Conservation (phyloP, 2,113 vertebrate species). For the Neopipo cinnamomea region DNA sequence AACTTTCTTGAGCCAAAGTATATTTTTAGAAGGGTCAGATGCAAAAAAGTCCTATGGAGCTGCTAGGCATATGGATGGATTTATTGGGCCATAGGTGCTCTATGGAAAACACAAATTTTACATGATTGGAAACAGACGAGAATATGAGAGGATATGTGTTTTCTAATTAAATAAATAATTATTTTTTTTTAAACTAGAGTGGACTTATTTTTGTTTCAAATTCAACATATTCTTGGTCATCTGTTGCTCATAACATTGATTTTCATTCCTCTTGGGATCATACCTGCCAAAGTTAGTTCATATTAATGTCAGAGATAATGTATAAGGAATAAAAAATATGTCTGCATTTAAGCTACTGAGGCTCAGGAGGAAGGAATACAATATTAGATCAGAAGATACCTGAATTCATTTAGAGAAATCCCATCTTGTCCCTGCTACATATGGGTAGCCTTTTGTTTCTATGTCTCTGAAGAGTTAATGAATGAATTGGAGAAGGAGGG, state of each 20-base stretch:
- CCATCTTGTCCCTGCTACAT: neutral
- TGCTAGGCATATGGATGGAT: neutral
- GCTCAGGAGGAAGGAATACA: neutral
- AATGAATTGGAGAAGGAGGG: neutral
- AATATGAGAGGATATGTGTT: neutral
- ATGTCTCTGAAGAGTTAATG: neutral
- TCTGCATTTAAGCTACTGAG: neutral
- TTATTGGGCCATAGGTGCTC: neutral
- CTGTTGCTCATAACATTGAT: slow-evolving; percentile 13
- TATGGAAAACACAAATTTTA: neutral
- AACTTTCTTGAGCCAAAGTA: neutral
- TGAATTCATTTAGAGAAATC: neutral
- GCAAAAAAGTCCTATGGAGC: neutral
- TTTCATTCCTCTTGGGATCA: slow-evolving; percentile 34
- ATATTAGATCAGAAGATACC: neutral
- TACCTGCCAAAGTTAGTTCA: neutral
- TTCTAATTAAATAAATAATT: neutral
- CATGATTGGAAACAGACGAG: neutral
- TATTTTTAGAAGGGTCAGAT: neutral
- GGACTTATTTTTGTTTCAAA: neutral
- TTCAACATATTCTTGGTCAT: slow-evolving; percentile 12
- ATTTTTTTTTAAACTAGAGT: no score
- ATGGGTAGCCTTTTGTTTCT: neutral
- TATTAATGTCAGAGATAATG: slow-evolving; percentile 17
- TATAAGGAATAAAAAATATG: neutral